Evolutionary conservation across 2,113 vertebrate species (phyloP).

Genomic region (Phalacrocorax pelagicus): DNA sequence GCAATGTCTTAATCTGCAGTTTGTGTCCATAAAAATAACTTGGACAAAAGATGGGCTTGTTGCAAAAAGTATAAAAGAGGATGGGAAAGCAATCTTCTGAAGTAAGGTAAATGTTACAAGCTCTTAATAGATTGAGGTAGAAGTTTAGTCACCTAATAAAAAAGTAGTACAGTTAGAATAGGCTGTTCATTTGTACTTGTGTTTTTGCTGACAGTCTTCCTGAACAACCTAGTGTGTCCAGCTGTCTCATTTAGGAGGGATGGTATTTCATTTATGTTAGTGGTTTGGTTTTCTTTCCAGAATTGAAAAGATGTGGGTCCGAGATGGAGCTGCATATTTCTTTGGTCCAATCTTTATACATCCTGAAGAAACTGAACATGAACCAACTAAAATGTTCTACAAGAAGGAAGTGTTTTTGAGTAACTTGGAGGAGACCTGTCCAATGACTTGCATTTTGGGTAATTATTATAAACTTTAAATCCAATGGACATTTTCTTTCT

Average conservation of each 20-base stretch:
- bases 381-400: constrained; percentile 99
- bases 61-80: not conserved
- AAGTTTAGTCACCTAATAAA: not conserved
- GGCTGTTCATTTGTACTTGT: not conserved
- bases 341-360: constrained; percentile 98
- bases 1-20: not conserved
- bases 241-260: not conserved
- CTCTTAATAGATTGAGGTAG: not conserved
- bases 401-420: constrained; percentile 99
- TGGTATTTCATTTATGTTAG: not conserved
- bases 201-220: not conserved
- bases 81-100: not conserved
- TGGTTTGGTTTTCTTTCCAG: constrained; percentile 56
- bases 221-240: not conserved
- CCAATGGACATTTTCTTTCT: not conserved
- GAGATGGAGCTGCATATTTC: constrained; percentile 95
- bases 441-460: constrained; percentile 97
- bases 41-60: not conserved
- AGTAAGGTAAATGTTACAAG: not conserved
- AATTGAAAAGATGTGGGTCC: constrained; percentile 97
- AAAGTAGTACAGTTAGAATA: not conserved
- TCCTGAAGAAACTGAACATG: constrained; percentile 97
- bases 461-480: constrained; percentile 32
- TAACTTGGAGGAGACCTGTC: constrained; percentile 95
- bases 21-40: not conserved